phyloP scores from a whole-genome alignment of 2,888 invertebrate genomes.

The Diloba caeruleocephala region DNA sequence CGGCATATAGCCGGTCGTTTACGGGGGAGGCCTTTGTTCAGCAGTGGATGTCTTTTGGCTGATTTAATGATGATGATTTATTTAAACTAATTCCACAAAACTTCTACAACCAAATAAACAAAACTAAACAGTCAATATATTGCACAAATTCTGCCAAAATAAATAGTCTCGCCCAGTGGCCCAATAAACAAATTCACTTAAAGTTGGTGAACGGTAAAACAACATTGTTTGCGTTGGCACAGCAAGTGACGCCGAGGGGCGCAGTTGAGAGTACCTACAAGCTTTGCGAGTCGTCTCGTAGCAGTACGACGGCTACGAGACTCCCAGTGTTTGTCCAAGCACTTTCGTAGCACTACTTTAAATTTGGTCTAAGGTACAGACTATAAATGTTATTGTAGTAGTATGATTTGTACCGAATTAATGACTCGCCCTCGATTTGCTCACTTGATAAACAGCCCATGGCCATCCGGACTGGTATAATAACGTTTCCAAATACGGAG shows the following conservation, averaged over 20 bases:
- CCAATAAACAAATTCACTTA: constrained; percentile 33
- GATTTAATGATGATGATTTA: too few relatives aligned
- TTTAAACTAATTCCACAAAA: too few relatives aligned
- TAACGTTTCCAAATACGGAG: too few relatives aligned
- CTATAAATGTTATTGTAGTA: neutral
- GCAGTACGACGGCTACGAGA: constrained; percentile 1
- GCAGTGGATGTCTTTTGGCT: too few relatives aligned
- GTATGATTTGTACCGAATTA: too few relatives aligned
- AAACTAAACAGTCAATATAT: constrained; percentile 1
- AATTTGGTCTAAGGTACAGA: constrained; percentile 1
- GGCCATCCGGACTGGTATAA: too few relatives aligned
- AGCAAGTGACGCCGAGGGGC: constrained; percentile 12
- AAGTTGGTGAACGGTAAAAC: constrained; percentile 31
- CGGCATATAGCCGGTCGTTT: too few relatives aligned
- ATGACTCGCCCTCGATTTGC: too few relatives aligned
- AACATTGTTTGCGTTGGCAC: constrained; percentile 43
- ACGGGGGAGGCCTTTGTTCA: too few relatives aligned
- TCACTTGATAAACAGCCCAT: too few relatives aligned
- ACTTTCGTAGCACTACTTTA: constrained; percentile 12
- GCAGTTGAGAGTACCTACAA: constrained; percentile 9
- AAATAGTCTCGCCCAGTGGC: constrained; percentile 20
- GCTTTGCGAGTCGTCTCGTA: neutral
- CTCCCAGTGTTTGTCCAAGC: constrained; percentile 25
- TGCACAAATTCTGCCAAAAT: constrained; percentile 17
- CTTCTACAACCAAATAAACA: too few relatives aligned